Base-by-base conservation (phyloP, 2,113 vertebrate genomes). In the Seriola aureovittata region DNA sequence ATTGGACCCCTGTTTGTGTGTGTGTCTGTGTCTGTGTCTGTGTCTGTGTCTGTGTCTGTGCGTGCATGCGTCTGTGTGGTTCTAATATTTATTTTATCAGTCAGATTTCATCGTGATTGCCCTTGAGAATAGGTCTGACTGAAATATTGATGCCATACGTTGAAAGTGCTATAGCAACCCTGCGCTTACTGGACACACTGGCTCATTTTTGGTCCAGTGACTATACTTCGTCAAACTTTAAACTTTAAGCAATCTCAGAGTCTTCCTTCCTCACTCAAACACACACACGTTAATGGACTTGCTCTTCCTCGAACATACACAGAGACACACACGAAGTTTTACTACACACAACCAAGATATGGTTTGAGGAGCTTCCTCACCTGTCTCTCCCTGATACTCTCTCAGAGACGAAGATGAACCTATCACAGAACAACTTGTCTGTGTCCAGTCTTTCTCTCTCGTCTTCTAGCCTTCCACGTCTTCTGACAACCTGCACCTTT, bases 401-500 rank as follows among this genome's bases (percentile, higher is more conserved):
- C 66, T 74, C 46, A 48, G 32, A 82, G 62, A 81, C 55, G 0
- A 73, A 71, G 23, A 84, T 78, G 58, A 80, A 34, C 71, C 57
- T 70, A 69, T 86, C 59, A 82, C 82, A 84, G 63, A 72, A 52
- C 64, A 57, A 67, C 87, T 66, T 72, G 78, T 80, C 59, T 74
- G 65, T 58, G 65, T 84, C 66, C 9, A 19, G 57, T 59, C 40
- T 73, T 71, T 78, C 77, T 77, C 40, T 78, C 77, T 67, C 71
- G 80, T 85, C 68, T 80, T 82, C 67, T 52, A 40, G 65, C 71
- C 60, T 29, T 78, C 75, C 3, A 36, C 50, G 13, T 82, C 65
- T 82, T 84, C 69, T 83, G 74, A 90, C 77, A 91, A 85, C 75
- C 68, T 75, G 68, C 77, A 84, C 80, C 87, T 71, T 80, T 82